Percentiles rank a stretch among this genome's conserved stretches.
Evolutionary conservation across 2,797 vertebrate genomes (phyloP).

Genomic region (Sebastes kiyomatsui): DNA sequence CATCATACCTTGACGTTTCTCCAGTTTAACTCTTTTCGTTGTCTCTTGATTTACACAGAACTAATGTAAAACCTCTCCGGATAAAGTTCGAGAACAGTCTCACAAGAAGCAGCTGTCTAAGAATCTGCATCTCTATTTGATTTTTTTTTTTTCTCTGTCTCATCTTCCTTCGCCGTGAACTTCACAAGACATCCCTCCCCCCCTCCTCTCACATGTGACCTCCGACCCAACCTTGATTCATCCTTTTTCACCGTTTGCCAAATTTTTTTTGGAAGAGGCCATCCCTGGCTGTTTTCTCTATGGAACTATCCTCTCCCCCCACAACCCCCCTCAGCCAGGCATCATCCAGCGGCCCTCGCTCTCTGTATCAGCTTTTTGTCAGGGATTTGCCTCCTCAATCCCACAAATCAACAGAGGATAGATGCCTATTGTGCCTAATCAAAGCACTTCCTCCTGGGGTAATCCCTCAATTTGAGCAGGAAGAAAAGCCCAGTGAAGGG

Average conservation of each 20-base stretch:
- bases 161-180: conserved; percentile 16
- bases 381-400: conserved; percentile 84
- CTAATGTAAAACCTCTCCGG: not conserved
- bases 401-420: conserved; percentile 87
- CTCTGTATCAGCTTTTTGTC: conserved; percentile 78
- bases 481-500: conserved; percentile 82
- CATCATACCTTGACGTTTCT: not conserved
- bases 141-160: not conserved
- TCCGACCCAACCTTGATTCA: conserved; percentile 44
- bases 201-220: conserved; percentile 36
- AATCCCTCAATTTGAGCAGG: conserved; percentile 85
- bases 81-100: not conserved
- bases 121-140: conserved; percentile 30
- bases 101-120: not conserved
- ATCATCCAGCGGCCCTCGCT: conserved; percentile 64
- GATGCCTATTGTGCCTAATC: conserved; percentile 86
- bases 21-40: not conserved
- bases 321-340: conserved; percentile 28
- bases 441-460: conserved; percentile 85
- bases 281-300: conserved; percentile 43
- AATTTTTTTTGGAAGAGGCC: conserved; percentile 19
- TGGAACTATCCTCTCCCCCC: conserved; percentile 23
- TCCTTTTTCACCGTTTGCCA: conserved; percentile 42
- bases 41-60: not conserved
- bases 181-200: conserved; percentile 21